Percentiles rank a stretch among this genome's conserved stretches.
These are phyloP conservation scores for Lepisosteus oculatus DNA, from an alignment of 2,113 vertebrate species.

Conservation along the genomic window DNA sequence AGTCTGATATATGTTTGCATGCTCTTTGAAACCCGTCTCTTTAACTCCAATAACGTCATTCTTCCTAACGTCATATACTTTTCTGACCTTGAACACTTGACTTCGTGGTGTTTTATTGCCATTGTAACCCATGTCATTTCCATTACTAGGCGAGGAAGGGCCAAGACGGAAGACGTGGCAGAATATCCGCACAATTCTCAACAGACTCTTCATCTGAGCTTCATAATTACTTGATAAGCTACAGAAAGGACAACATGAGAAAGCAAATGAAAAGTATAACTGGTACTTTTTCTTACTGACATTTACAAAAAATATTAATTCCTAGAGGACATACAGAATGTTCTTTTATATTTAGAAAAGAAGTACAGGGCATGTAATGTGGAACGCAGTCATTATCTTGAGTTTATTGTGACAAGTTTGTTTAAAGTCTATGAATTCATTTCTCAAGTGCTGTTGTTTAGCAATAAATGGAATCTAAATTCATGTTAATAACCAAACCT, in stretches of 20 bases:
- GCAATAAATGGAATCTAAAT: no score
- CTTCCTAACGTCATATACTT: conserved; percentile 72
- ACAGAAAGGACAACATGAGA: background rate
- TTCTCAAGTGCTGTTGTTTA: no score
- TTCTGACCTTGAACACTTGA: conserved; percentile 97
- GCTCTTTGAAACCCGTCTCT: conserved; percentile 69
- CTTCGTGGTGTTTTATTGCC: conserved; percentile 96
- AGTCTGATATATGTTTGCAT: conserved; percentile 66
- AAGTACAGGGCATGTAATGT: no score
- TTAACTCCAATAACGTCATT: conserved; percentile 66
- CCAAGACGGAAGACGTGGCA: conserved; percentile 94
- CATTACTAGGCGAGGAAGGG: conserved; percentile 89
- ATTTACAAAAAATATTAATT: no score
- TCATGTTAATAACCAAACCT: no score
- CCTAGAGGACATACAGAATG: no score
- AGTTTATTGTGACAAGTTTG: no score
- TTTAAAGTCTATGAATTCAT: no score
- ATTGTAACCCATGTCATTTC: conserved; percentile 96
- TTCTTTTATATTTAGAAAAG: no score
- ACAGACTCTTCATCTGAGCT: conserved; percentile 95
- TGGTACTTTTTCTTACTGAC: no score
- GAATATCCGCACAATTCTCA: conserved; percentile 94
- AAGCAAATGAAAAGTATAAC: background rate
- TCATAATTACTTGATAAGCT: conserved; percentile 97
- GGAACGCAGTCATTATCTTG: no score